phyloP scores from a whole-genome alignment of 2,888 invertebrate genomes.

The Xestia ashworthii region DNA sequence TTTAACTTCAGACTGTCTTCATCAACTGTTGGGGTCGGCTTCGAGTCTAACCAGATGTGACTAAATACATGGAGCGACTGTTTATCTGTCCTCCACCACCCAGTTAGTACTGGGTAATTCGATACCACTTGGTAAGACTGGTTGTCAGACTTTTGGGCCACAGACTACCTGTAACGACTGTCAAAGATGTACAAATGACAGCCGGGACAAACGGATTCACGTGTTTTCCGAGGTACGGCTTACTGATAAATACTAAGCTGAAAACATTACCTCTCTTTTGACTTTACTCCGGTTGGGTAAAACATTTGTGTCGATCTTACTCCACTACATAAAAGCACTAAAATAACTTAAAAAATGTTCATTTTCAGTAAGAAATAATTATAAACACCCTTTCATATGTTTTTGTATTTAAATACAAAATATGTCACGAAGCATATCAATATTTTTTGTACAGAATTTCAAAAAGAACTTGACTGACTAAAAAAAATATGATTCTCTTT shows the following conservation, averaged over 20 bases:
- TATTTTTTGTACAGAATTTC: background rate
- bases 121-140: background rate
- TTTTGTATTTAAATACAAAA: background rate
- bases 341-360: background rate
- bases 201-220: background rate
- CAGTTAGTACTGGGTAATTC: background rate
- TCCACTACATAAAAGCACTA: background rate
- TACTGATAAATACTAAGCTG: background rate
- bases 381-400: background rate
- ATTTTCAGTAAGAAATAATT: background rate
- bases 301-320: background rate
- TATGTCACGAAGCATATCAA: slow-evolving; percentile 27
- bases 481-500: background rate
- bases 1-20: background rate
- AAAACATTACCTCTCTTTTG: background rate
- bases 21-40: background rate
- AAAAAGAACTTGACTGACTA: background rate
- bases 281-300: slow-evolving; percentile 1
- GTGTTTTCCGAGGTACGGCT: background rate
- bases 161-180: background rate
- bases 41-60: background rate
- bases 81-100: background rate
- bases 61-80: background rate
- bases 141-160: background rate
- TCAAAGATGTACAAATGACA: background rate